A percentile compares a stretch with the other conserved stretches of the same genome.
Evolutionary conservation across 2,888 invertebrate species (phyloP).

Genomic region (Sinopyrophorus schimmeli): DNA sequence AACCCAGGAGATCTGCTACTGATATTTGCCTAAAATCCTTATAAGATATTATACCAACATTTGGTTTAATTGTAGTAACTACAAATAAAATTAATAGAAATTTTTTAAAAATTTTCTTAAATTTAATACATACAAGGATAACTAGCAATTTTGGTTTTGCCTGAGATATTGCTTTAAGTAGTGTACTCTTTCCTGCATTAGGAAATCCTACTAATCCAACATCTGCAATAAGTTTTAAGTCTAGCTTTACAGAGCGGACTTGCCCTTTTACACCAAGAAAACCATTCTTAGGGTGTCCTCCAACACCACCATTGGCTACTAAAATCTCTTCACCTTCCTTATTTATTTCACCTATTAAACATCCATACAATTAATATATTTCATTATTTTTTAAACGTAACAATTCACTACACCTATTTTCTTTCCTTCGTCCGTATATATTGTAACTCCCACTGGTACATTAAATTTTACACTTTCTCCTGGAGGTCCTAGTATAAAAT

Average conservation of each 20-base stretch:
- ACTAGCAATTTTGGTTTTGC: conserved; percentile 88
- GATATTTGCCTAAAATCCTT: conserved; percentile 79
- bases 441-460: conserved; percentile 81
- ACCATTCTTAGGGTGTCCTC: conserved; percentile 76
- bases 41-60: conserved; percentile 80
- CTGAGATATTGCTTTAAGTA: conserved; percentile 80
- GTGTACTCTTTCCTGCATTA: conserved; percentile 95
- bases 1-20: conserved; percentile 92
- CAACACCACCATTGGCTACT: conserved; percentile 80
- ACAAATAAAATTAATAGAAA: conserved; percentile 42
- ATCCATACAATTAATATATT: neutral
- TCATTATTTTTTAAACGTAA: neutral
- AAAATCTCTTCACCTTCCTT: conserved; percentile 67
- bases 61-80: conserved; percentile 94
- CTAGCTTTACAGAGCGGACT: conserved; percentile 69
- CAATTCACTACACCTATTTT: conserved; percentile 68
- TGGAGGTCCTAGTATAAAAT: conserved; percentile 73
- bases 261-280: conserved; percentile 81
- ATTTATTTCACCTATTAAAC: conserved; percentile 72
- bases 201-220: conserved; percentile 94
- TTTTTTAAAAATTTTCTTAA: too few relatives aligned
- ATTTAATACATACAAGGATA: conserved; percentile 78
- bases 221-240: conserved; percentile 93
- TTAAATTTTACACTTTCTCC: conserved; percentile 72
- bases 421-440: conserved; percentile 69